Evolutionary conservation across 2,797 vertebrate genomes (phyloP).

Genomic region (Rousettus madagascariensis): DNA sequence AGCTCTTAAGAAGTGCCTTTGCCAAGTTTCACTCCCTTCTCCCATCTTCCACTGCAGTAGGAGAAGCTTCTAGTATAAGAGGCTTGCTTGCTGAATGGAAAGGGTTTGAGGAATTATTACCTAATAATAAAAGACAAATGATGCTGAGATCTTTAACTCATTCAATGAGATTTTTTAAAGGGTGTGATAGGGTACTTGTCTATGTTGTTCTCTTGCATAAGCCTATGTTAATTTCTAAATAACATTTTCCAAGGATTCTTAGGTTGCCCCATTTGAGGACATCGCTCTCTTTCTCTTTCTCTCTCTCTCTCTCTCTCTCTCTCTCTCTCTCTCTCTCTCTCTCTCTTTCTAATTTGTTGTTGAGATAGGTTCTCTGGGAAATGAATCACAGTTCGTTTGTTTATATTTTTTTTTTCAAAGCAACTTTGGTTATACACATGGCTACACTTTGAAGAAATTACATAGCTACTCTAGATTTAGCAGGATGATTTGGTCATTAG

Average conservation of each 20-base stretch:
- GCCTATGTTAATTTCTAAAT: background rate
- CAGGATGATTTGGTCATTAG: background rate
- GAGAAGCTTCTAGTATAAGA: background rate
- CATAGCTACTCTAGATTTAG: background rate
- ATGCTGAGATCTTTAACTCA: background rate
- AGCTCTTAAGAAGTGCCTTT: background rate
- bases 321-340: background rate
- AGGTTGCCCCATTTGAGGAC: background rate
- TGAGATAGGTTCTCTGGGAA: conserved; percentile 13
- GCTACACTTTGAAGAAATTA: background rate
- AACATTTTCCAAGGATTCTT: background rate
- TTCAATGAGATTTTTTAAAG: background rate
- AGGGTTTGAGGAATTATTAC: background rate
- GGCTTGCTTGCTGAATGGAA: background rate
- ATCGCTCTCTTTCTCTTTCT: background rate
- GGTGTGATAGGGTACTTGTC: background rate
- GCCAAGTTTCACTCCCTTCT: background rate
- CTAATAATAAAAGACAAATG: background rate
- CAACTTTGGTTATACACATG: background rate
- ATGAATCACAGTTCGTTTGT: background rate
- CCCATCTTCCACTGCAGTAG: background rate
- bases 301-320: background rate
- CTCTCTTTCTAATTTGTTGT: background rate
- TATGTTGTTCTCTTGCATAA: background rate
- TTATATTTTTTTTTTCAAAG: background rate